phyloP scores from a whole-genome alignment of 2,797 vertebrate genomes.

The Trematomus bernacchii region DNA sequence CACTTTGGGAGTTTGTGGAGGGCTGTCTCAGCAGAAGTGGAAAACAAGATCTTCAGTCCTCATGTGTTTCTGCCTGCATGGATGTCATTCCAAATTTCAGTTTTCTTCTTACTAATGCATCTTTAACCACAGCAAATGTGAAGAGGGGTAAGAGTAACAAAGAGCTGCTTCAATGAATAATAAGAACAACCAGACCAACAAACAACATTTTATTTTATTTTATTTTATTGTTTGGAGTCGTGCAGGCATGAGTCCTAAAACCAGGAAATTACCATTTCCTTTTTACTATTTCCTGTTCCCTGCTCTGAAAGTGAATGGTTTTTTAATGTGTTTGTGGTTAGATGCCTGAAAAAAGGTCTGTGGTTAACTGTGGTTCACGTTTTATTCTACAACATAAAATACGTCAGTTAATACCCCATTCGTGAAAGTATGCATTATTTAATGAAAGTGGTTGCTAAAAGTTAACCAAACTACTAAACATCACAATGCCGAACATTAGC shows the following conservation, averaged over 20 bases:
- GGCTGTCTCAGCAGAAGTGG: slow-evolving; percentile 49
- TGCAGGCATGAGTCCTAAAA: neutral
- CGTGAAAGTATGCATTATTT: neutral
- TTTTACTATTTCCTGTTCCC: neutral
- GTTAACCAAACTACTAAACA: no score
- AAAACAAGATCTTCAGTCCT: slow-evolving; percentile 55
- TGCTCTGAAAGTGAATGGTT: neutral
- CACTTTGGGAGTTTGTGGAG: slow-evolving; percentile 30
- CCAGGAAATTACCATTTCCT: no score
- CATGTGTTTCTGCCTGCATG: neutral
- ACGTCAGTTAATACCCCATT: neutral
- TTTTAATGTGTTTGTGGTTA: neutral
- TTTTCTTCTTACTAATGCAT: slow-evolving; percentile 21
- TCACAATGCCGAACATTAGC: no score
- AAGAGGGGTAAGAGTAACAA: slow-evolving; percentile 1
- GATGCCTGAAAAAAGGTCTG: neutral
- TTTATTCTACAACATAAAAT: neutral
- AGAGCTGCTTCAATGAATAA: slow-evolving; percentile 16
- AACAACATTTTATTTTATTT: neutral
- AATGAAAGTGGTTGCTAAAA: no score
- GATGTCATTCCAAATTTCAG: no score
- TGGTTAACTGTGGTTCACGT: neutral
- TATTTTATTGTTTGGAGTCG: neutral
- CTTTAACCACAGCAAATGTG: slow-evolving; percentile 48
- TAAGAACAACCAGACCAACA: slow-evolving; percentile 8